phyloP scores from a whole-genome alignment of 2,797 vertebrate species.

The Alauda arvensis region DNA sequence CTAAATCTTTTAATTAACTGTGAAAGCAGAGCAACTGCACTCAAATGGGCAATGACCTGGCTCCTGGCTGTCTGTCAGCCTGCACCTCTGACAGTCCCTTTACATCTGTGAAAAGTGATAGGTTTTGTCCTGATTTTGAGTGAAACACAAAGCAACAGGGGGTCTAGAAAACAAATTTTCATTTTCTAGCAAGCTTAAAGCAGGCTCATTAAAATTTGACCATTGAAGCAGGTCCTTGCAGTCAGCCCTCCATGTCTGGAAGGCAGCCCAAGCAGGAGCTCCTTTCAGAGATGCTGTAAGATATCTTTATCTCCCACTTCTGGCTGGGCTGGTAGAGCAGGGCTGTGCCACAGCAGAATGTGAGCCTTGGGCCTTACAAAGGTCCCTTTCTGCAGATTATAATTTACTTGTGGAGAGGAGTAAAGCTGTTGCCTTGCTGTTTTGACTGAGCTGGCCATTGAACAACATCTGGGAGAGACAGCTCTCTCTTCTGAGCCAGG shows the following conservation, averaged over 20 bases:
- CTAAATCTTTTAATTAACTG: neutral
- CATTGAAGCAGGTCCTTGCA: neutral
- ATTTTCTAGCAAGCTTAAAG: neutral
- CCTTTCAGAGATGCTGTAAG: neutral
- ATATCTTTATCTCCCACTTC: neutral
- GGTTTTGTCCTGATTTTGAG: neutral
- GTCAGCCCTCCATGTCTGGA: neutral
- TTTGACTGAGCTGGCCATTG: neutral
- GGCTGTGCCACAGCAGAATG: neutral
- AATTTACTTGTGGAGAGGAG: neutral
- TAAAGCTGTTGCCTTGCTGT: neutral
- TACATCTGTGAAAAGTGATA: neutral
- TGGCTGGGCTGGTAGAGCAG: neutral
- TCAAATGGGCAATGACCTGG: accelerated
- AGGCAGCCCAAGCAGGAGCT: neutral
- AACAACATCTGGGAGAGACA: neutral
- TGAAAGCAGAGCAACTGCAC: neutral
- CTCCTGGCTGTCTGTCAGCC: neutral
- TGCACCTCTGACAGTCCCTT: neutral
- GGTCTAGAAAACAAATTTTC: neutral
- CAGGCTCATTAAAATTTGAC: neutral
- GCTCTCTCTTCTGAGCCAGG: neutral
- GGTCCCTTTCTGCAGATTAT: neutral
- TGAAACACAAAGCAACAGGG: neutral
- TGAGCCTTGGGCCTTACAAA: neutral